These are phyloP conservation scores for Eilema sororculum DNA, from an alignment of 2,888 invertebrate species.

Conservation along the genomic window DNA sequence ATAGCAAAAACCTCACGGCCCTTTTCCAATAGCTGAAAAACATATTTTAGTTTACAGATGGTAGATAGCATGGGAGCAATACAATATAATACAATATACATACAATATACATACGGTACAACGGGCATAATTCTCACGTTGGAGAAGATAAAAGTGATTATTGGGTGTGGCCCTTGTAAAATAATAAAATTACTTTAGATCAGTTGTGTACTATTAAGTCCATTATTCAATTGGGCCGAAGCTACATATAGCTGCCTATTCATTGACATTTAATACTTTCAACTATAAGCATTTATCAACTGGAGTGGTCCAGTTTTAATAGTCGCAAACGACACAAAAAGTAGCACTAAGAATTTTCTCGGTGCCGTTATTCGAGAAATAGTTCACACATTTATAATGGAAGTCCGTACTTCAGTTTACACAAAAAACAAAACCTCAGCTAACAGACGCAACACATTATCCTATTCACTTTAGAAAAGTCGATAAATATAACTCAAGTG, in stretches of 20 bases:
- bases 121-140: too few relatives aligned
- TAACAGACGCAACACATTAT: slow-evolving; percentile 36
- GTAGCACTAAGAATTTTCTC: not conserved
- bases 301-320: not conserved
- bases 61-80: too few relatives aligned
- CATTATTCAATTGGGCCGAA: slow-evolving; percentile 21
- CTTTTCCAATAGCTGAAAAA: too few relatives aligned
- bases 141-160: too few relatives aligned
- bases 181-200: not conserved
- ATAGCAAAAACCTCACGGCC: too few relatives aligned
- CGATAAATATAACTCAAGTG: slow-evolving; percentile 64
- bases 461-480: slow-evolving; percentile 52
- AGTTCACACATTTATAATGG: slow-evolving; percentile 14
- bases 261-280: slow-evolving; percentile 27
- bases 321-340: slow-evolving; percentile 8
- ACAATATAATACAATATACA: too few relatives aligned
- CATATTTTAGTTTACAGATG: not conserved
- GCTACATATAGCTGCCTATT: slow-evolving; percentile 15
- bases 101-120: too few relatives aligned
- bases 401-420: slow-evolving; percentile 14
- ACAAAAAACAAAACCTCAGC: slow-evolving; percentile 31
- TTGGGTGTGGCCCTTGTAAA: too few relatives aligned
- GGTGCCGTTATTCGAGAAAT: not conserved
- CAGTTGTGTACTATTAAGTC: slow-evolving; percentile 17
- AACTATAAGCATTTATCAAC: slow-evolving; percentile 9